phyloP scores from a whole-genome alignment of 1,140 invertebrate species.

The Heliconius hewitsoni region DNA sequence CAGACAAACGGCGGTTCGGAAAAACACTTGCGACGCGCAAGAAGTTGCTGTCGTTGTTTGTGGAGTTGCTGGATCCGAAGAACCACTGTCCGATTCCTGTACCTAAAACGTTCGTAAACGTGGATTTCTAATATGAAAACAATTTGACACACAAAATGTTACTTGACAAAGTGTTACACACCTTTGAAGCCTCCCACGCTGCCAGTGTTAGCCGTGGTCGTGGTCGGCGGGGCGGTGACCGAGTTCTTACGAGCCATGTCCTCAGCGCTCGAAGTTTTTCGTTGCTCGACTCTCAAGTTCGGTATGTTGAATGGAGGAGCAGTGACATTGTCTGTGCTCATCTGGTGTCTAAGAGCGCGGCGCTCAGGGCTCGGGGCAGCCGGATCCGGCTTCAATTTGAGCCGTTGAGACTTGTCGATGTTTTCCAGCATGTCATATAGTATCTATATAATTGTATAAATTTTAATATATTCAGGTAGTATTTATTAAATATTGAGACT shows the following conservation, averaged over 20 bases:
- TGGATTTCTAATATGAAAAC: not conserved
- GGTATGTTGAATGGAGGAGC: constrained; percentile 92
- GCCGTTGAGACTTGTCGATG: constrained; percentile 93
- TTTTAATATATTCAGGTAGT: too few species aligned
- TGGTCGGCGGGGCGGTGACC: constrained; percentile 64
- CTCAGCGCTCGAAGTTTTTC: constrained; percentile 93
- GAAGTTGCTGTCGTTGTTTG: constrained; percentile 88
- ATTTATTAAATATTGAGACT: too few species aligned
- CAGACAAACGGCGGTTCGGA: constrained; percentile 91
- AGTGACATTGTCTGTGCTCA: constrained; percentile 92
- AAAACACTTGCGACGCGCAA: constrained; percentile 90
- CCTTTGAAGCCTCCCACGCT: constrained; percentile 59
- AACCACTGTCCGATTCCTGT: constrained; percentile 86
- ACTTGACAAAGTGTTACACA: constrained; percentile 12
- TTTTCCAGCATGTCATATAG: constrained; percentile 96
- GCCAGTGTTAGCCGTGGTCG: constrained; percentile 33
- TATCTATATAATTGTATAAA: constrained; percentile 73
- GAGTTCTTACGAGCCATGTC: constrained; percentile 94
- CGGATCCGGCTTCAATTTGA: constrained; percentile 91
- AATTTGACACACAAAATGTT: not conserved
- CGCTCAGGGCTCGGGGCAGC: constrained; percentile 88
- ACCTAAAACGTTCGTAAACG: constrained; percentile 37
- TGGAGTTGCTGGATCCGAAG: constrained; percentile 71
- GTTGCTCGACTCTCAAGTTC: constrained; percentile 90
- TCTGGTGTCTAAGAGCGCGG: constrained; percentile 89